These are phyloP conservation scores for Pachydiplax longipennis DNA, from an alignment of 2,888 invertebrate species.

Conservation along the genomic window DNA sequence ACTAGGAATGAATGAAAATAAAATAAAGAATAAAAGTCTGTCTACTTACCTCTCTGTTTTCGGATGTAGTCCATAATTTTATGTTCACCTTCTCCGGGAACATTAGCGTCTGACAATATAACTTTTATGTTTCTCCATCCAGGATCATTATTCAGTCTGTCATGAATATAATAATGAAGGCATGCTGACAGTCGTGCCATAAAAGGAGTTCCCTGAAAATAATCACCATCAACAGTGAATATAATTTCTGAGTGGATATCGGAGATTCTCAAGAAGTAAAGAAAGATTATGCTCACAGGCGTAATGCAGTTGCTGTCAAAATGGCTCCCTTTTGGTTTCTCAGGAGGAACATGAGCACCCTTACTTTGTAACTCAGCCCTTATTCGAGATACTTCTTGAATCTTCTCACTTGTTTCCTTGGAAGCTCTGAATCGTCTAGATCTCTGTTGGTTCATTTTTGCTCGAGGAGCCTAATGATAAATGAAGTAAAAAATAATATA, in stretches of 20 bases:
- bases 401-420: slow-evolving; percentile 91
- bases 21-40: background rate
- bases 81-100: slow-evolving; percentile 97
- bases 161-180: slow-evolving; percentile 76
- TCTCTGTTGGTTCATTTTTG: slow-evolving; percentile 99
- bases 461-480: slow-evolving; percentile 81
- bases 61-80: slow-evolving; percentile 99
- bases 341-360: slow-evolving; percentile 81
- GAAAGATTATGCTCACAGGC: slow-evolving; percentile 66
- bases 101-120: slow-evolving; percentile 98
- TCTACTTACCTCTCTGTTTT: slow-evolving; percentile 80
- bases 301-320: slow-evolving; percentile 99
- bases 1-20: background rate
- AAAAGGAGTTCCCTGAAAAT: slow-evolving; percentile 86
- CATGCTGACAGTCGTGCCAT: slow-evolving; percentile 84
- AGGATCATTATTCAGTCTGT: slow-evolving; percentile 89
- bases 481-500: too few species aligned
- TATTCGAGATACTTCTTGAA: slow-evolving; percentile 82
- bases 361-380: slow-evolving; percentile 75
- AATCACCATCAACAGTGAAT: background rate
- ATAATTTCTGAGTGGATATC: too few species aligned
- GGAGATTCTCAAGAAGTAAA: background rate
- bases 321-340: slow-evolving; percentile 90
- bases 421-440: slow-evolving; percentile 96
- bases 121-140: slow-evolving; percentile 95